A percentile compares a stretch with the other conserved stretches of the same genome.
Evolutionary conservation across 2,797 vertebrate genomes (phyloP).

Genomic region (Chelidonichthys spinosus): DNA sequence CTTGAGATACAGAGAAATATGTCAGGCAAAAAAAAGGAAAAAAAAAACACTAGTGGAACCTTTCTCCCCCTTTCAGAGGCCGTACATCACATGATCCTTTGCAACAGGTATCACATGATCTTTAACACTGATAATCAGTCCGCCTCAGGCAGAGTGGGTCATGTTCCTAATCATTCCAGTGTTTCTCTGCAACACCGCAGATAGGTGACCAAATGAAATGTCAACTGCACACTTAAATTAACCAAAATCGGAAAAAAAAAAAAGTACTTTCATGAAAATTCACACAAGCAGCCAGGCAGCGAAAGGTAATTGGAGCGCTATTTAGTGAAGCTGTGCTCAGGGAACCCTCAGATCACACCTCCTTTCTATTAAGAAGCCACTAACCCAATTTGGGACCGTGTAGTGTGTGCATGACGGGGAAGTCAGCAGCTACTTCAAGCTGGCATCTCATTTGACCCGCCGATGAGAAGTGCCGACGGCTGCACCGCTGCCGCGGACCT

Average conservation of each 20-base stretch:
- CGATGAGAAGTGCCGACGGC: slow-evolving; percentile 62
- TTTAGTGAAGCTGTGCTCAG: slow-evolving; percentile 42
- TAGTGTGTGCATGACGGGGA: slow-evolving; percentile 10
- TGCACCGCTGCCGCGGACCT: slow-evolving; percentile 54
- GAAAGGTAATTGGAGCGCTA: slow-evolving; percentile 31
- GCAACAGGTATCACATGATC: slow-evolving; percentile 69
- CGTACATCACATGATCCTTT: slow-evolving; percentile 68
- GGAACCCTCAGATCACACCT: slow-evolving; percentile 26
- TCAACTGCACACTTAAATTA: slow-evolving; percentile 2
- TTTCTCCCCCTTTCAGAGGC: slow-evolving; percentile 43
- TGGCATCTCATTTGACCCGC: slow-evolving; percentile 52
- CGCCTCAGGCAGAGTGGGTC: slow-evolving; percentile 40
- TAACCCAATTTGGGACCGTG: slow-evolving; percentile 27
- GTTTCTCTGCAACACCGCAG: slow-evolving; percentile 31
- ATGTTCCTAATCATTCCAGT: slow-evolving; percentile 39
- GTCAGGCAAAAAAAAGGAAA: slow-evolving; percentile 29
- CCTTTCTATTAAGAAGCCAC: slow-evolving; percentile 36
- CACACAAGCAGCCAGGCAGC: slow-evolving; percentile 22
- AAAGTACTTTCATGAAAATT: slow-evolving; percentile 2
- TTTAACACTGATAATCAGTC: slow-evolving; percentile 71
- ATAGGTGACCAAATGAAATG: not conserved
- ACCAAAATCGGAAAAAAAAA: slow-evolving; percentile 6
- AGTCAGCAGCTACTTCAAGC: slow-evolving; percentile 47
- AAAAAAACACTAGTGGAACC: slow-evolving; percentile 24
- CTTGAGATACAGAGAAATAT: slow-evolving; percentile 16